These are phyloP conservation scores for Sarcophaga rosellei DNA, from an alignment of 2,888 invertebrate species.

Conservation along the genomic window DNA sequence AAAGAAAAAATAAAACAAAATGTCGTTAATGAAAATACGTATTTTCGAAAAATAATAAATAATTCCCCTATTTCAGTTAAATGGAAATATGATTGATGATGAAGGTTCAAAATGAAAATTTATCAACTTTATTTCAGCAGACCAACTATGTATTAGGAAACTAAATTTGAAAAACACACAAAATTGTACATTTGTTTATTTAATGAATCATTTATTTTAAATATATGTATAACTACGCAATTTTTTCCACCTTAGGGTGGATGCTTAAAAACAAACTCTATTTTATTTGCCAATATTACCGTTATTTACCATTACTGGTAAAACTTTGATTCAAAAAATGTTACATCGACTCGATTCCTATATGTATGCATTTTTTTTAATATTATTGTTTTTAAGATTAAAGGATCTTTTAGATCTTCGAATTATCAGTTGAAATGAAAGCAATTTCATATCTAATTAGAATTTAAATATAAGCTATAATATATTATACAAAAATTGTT, in stretches of 20 bases:
- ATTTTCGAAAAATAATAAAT: no score
- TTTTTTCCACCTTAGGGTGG: conserved; percentile 25
- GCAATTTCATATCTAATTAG: conserved; percentile 20
- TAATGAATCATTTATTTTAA: conserved; percentile 30
- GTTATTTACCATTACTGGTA: neutral
- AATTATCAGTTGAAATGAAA: neutral
- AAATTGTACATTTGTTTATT: neutral
- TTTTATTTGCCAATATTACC: conserved; percentile 16
- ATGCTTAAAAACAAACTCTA: conserved; percentile 41
- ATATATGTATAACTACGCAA: conserved; percentile 26
- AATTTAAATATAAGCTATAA: conserved; percentile 28
- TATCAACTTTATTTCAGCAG: no score
- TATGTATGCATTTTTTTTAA: neutral
- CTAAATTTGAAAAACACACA: no score
- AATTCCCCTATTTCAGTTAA: no score
- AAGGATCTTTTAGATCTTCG: conserved; percentile 3
- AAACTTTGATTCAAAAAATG: conserved; percentile 1
- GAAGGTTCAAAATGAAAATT: no score
- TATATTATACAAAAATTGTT: conserved; percentile 28
- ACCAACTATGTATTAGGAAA: no score
- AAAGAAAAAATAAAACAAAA: no score
- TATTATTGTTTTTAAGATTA: neutral
- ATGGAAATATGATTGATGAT: no score
- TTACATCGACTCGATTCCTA: neutral
- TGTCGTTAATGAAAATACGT: no score